Conservation (phyloP, 92 coral and sea anemone genomes). For the Palythoa grandiflora region DNA sequence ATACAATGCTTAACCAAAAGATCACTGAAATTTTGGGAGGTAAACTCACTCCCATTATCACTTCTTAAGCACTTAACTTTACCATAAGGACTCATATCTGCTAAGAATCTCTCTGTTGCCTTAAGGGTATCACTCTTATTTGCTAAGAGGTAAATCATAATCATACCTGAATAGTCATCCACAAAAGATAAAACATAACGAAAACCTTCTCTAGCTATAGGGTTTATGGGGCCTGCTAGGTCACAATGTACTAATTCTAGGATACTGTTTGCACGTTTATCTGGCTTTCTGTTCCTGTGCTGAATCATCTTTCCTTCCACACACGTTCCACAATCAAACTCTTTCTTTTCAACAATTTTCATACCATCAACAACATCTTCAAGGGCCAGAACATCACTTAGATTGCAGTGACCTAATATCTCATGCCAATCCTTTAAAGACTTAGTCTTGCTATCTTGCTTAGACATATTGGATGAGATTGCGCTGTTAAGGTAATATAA, state of each 20-base stretch:
- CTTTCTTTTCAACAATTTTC: slow-evolving; percentile 45
- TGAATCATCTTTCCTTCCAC: slow-evolving; percentile 57
- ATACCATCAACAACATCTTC: slow-evolving; percentile 58
- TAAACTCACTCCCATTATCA: slow-evolving; percentile 7
- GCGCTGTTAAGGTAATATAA: slow-evolving; percentile 42
- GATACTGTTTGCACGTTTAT: slow-evolving; percentile 33
- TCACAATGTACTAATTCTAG: slow-evolving; percentile 25
- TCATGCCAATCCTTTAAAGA: slow-evolving; percentile 41
- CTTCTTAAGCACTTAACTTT: slow-evolving; percentile 35
- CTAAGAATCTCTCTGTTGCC: slow-evolving; percentile 45
- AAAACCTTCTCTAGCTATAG: slow-evolving; percentile 51
- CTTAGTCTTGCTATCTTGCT: no score
- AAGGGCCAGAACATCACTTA: slow-evolving; percentile 39
- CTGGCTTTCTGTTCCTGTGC: slow-evolving; percentile 37
- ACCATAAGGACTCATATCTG: slow-evolving; percentile 61
- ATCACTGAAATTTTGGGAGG: not conserved
- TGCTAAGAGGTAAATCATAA: slow-evolving; percentile 32
- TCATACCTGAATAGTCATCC: slow-evolving; percentile 43
- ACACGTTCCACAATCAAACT: slow-evolving; percentile 51
- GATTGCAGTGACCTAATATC: slow-evolving; percentile 58
- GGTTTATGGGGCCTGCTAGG: slow-evolving; percentile 45
- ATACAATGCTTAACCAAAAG: not conserved
- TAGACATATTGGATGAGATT: not conserved
- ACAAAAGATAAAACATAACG: slow-evolving; percentile 48
- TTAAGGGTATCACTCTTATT: slow-evolving; percentile 55